These are phyloP conservation scores for Notolabrus celidotus DNA, from an alignment of 2,797 vertebrate genomes.

Conservation along the genomic window DNA sequence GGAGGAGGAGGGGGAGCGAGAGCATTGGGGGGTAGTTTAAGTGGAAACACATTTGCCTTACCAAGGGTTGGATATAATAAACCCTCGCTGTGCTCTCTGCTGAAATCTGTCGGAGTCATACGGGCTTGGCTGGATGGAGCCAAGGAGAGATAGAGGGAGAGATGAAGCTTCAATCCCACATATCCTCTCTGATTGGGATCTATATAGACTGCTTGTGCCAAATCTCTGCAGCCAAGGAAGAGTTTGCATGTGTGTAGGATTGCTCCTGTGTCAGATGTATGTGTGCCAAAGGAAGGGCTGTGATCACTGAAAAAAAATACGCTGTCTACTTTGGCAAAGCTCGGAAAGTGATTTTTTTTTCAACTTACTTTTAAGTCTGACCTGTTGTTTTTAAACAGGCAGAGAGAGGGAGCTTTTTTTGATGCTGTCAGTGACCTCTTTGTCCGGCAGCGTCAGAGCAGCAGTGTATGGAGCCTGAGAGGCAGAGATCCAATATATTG, in stretches of 20 bases:
- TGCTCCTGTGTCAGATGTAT: neutral
- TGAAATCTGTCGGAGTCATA: constrained; percentile 61
- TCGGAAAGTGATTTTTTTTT: constrained; percentile 31
- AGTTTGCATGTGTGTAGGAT: constrained; percentile 8
- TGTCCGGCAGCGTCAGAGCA: constrained; percentile 62
- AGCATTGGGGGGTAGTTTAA: constrained; percentile 52
- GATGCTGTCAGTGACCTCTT: constrained; percentile 68
- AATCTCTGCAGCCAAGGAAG: constrained; percentile 38
- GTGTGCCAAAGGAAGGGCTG: constrained; percentile 41
- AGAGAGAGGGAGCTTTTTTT: constrained; percentile 59
- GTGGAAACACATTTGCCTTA: constrained; percentile 75
- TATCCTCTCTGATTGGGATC: constrained; percentile 48
- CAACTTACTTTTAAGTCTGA: constrained; percentile 51
- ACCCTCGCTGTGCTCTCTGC: constrained; percentile 57
- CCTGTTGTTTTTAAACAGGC: constrained; percentile 54
- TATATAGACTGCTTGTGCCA: constrained; percentile 36
- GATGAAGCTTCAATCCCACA: constrained; percentile 33
- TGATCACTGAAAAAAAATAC: constrained; percentile 37
- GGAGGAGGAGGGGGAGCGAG: constrained; percentile 9
- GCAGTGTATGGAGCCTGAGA: constrained; percentile 47
- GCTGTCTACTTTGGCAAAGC: constrained; percentile 37
- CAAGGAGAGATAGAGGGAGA: constrained; percentile 29
- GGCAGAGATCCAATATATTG: constrained; percentile 36
- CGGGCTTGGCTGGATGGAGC: constrained; percentile 36
- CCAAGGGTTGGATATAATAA: constrained; percentile 67